A percentile compares a stretch with the other conserved stretches of the same genome.
phyloP scores from a whole-genome alignment of 2,888 invertebrate genomes.

The Heliconius sara region DNA sequence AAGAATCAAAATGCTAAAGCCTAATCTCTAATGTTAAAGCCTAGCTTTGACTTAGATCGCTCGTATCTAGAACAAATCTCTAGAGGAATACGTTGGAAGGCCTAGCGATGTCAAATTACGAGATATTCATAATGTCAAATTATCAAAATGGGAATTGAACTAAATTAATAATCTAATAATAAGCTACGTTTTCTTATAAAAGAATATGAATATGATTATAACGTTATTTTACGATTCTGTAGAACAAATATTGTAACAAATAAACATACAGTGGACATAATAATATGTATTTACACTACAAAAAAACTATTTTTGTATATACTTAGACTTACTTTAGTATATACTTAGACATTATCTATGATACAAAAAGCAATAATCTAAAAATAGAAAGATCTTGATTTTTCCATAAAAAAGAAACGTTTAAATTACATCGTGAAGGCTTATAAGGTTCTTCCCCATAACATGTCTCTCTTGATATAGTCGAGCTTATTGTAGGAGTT shows the following conservation, averaged over 20 bases:
- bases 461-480: conserved; percentile 36
- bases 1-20: neutral
- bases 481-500: conserved; percentile 49
- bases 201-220: neutral
- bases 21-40: neutral
- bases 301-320: neutral
- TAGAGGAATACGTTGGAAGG: neutral
- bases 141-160: neutral
- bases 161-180: neutral
- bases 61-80: neutral
- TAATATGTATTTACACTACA: no score
- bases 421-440: conserved; percentile 8
- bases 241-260: no score
- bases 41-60: neutral
- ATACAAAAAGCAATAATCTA: neutral
- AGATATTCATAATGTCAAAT: neutral
- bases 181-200: neutral
- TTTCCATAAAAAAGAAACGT: neutral
- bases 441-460: conserved; percentile 15
- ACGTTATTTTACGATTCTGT: neutral
- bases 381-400: neutral
- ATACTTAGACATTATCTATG: neutral
- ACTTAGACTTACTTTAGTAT: neutral
- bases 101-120: neutral
- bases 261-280: no score